phyloP scores from a whole-genome alignment of 2,113 vertebrate species.

The Nycticorax nycticorax region DNA sequence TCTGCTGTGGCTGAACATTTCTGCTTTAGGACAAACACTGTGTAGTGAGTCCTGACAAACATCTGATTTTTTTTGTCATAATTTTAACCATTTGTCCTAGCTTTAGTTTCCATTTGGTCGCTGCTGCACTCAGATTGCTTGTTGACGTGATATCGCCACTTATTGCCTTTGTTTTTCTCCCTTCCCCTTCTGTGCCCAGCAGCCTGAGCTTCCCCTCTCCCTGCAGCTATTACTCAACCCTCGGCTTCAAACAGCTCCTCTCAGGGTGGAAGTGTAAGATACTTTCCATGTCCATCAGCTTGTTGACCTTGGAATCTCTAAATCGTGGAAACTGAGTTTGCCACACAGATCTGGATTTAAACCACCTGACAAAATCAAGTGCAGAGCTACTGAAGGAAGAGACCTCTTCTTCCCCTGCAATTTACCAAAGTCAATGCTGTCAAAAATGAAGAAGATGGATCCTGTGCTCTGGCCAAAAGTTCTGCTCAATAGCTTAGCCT shows the following conservation, averaged over 20 bases:
- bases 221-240: neutral
- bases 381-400: constrained; percentile 48
- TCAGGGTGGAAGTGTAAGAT: neutral
- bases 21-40: neutral
- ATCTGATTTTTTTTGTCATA: neutral
- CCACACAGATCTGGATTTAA: constrained; percentile 22
- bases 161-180: neutral
- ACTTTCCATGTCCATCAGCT: constrained; percentile 16
- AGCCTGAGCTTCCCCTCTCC: neutral
- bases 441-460: constrained; percentile 53
- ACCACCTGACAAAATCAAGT: constrained; percentile 45
- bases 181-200: neutral
- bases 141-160: neutral
- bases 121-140: neutral
- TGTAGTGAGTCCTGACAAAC: neutral
- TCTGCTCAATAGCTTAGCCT: constrained; percentile 38
- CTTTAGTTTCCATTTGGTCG: neutral
- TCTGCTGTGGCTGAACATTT: neutral
- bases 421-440: constrained; percentile 42
- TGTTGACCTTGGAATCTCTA: constrained; percentile 44
- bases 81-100: neutral
- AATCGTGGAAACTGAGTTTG: neutral
- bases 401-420: constrained; percentile 27
- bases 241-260: neutral
- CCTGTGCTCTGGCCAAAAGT: constrained; percentile 5